phyloP scores from a whole-genome alignment of 2,888 invertebrate genomes.

The Stenichneumon culpator region DNA sequence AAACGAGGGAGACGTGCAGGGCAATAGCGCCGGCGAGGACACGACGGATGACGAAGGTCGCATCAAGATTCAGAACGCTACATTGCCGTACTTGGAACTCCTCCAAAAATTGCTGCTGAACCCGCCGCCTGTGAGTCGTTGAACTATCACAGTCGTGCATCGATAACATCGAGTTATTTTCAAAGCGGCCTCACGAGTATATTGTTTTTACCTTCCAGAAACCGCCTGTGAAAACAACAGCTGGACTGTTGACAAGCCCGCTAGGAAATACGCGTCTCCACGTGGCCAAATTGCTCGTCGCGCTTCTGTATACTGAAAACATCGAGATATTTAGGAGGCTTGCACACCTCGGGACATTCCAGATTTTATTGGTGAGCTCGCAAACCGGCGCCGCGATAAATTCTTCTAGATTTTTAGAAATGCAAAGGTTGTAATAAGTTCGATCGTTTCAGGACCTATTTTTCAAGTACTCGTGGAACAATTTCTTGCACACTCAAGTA shows the following conservation, averaged over 20 bases:
- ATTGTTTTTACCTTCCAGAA: constrained; percentile 84
- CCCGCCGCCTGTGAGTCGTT: constrained; percentile 89
- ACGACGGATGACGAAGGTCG: constrained; percentile 87
- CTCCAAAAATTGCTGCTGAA: constrained; percentile 89
- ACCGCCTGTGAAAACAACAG: constrained; percentile 89
- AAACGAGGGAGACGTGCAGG: constrained; percentile 75
- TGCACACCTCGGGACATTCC: constrained; percentile 86
- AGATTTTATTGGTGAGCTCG: constrained; percentile 86
- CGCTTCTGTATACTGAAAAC: constrained; percentile 91
- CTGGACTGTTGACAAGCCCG: constrained; percentile 90
- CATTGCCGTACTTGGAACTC: constrained; percentile 89
- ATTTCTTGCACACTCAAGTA: constrained; percentile 97
- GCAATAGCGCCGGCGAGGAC: constrained; percentile 83
- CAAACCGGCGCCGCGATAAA: background rate
- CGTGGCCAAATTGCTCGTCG: constrained; percentile 92
- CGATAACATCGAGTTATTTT: background rate
- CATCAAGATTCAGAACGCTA: constrained; percentile 88
- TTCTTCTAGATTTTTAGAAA: background rate
- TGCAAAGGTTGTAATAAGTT: constrained; percentile 23
- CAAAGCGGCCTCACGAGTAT: background rate
- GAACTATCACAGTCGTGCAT: background rate
- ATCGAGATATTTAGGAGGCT: constrained; percentile 90
- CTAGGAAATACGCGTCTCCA: constrained; percentile 93
- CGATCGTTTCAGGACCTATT: constrained; percentile 91
- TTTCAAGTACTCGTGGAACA: constrained; percentile 96